Percentiles rank a stretch among this genome's conserved stretches.
Evolutionary conservation across 2,888 invertebrate genomes (phyloP).

Genomic region (Napeogenes inachia): DNA sequence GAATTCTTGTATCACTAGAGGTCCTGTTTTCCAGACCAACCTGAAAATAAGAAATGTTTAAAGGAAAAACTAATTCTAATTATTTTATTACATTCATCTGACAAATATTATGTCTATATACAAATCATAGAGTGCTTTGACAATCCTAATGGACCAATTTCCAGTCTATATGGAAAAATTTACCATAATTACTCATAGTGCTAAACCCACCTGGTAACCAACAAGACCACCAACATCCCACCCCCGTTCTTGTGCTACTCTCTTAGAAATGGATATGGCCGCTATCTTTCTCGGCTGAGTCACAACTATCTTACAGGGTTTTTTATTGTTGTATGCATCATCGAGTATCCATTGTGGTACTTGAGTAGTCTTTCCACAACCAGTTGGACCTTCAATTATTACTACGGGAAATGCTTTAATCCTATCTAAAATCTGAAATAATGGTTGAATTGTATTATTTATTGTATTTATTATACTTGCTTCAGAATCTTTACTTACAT

Average conservation of each 20-base stretch:
- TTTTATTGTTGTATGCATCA: slow-evolving; percentile 78
- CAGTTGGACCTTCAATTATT: slow-evolving; percentile 94
- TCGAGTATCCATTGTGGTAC: slow-evolving; percentile 97
- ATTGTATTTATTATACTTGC: neutral
- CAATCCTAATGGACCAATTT: no score
- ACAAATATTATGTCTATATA: no score
- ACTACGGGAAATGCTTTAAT: slow-evolving; percentile 84
- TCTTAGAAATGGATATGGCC: slow-evolving; percentile 90
- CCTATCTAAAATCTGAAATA: slow-evolving; percentile 80
- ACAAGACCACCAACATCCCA: slow-evolving; percentile 90
- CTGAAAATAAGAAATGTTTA: slow-evolving; percentile 49
- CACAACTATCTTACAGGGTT: slow-evolving; percentile 90
- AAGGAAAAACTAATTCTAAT: no score
- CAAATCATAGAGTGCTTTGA: no score
- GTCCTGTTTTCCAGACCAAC: slow-evolving; percentile 82
- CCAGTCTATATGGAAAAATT: no score
- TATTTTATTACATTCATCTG: no score
- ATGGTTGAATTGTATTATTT: neutral
- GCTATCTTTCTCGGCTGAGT: slow-evolving; percentile 97
- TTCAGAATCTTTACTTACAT: slow-evolving; percentile 37
- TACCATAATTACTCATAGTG: no score
- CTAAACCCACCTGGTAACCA: slow-evolving; percentile 86
- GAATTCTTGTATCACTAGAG: slow-evolving; percentile 83
- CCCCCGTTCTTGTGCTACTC: slow-evolving; percentile 89
- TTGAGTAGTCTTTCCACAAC: slow-evolving; percentile 94